phyloP scores from a whole-genome alignment of 2,113 vertebrate species.

The Euleptes europaea region DNA sequence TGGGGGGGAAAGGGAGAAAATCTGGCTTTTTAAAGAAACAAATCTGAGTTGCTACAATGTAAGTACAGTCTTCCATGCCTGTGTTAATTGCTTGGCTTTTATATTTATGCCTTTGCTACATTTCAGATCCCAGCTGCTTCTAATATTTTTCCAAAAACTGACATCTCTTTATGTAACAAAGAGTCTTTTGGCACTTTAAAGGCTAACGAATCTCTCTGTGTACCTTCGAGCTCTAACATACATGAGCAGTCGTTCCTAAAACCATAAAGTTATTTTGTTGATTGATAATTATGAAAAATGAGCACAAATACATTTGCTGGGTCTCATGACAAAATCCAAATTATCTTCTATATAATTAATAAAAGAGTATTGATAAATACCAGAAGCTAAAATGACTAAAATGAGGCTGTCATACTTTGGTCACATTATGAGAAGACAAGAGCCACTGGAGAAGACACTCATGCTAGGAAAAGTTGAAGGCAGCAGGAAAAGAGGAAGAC shows the following conservation, averaged over 20 bases:
- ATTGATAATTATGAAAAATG: neutral
- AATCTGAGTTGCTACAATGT: constrained; percentile 55
- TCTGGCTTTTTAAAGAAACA: constrained; percentile 67
- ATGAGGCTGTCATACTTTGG: too few relatives aligned
- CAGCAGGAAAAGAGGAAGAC: too few relatives aligned
- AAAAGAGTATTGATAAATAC: too few relatives aligned
- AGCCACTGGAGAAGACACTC: too few relatives aligned
- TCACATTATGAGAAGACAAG: too few relatives aligned
- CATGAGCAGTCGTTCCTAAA: neutral
- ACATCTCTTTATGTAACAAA: constrained; percentile 32
- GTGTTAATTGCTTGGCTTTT: constrained; percentile 68
- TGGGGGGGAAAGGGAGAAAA: constrained; percentile 68
- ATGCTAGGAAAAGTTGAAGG: too few relatives aligned
- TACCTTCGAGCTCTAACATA: neutral
- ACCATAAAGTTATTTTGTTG: neutral
- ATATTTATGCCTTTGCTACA: constrained; percentile 62
- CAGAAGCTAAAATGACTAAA: too few relatives aligned
- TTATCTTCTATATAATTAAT: neutral
- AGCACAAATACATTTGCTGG: neutral
- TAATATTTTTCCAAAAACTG: constrained; percentile 60
- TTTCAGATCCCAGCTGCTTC: constrained; percentile 66
- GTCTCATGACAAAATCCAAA: neutral
- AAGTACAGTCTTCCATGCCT: constrained; percentile 64
- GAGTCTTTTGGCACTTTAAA: too few relatives aligned
- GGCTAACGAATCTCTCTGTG: neutral